phyloP scores from a whole-genome alignment of 1,140 invertebrate species.

The Rhynchophorus ferrugineus region DNA sequence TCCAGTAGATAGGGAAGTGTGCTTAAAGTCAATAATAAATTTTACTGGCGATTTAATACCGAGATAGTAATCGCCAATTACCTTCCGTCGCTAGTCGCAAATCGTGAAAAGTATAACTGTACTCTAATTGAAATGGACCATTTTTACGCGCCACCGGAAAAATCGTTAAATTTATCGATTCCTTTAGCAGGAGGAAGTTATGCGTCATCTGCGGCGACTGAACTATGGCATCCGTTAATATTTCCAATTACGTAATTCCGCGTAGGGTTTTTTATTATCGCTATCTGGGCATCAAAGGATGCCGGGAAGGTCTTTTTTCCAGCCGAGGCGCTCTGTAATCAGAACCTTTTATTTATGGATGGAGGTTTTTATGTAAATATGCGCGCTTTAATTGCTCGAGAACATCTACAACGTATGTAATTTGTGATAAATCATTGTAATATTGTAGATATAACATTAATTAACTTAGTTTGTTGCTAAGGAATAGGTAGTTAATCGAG shows the following conservation, averaged over 20 bases:
- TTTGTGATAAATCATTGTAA: no score
- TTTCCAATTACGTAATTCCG: not conserved
- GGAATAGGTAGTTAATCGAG: no score
- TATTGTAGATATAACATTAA: no score
- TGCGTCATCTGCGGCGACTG: not conserved
- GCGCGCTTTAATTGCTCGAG: no score
- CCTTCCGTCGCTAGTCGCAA: not conserved
- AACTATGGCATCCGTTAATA: not conserved
- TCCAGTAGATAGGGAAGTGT: not conserved
- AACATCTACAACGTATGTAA: no score
- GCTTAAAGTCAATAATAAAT: slow-evolving; percentile 4
- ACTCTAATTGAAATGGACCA: slow-evolving; percentile 6
- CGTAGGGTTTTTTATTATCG: no score
- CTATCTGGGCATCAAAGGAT: no score
- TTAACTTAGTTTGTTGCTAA: no score
- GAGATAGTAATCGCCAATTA: not conserved
- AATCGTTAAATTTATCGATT: slow-evolving; percentile 4
- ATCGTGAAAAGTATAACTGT: slow-evolving; percentile 3
- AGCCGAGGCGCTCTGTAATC: no score
- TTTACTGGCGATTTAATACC: not conserved
- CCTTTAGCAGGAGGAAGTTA: slow-evolving; percentile 1
- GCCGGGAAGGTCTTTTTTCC: no score
- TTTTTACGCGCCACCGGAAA: not conserved
- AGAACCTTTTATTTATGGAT: no score
- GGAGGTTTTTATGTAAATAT: no score